Evolutionary conservation across 2,797 vertebrate genomes (phyloP), one percentile per base, ranked within the genome.

Genomic region (Amblyopsis hoosieri): DNA sequence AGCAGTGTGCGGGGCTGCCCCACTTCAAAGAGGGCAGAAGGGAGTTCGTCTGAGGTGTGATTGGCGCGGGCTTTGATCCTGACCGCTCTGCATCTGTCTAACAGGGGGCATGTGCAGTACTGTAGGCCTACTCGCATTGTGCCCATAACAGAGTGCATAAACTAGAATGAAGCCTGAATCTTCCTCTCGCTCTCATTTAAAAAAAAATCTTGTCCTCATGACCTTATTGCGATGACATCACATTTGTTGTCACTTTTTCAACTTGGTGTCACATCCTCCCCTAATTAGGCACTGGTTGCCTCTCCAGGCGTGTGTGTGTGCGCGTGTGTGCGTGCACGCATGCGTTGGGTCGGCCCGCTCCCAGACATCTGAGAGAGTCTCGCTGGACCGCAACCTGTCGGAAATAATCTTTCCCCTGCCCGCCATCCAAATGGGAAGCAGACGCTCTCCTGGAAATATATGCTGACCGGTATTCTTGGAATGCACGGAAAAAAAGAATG

Each of bases 391-490:
- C 47, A 74, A 74, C 61, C 72, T 71, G 75, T 78, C 62, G 47
- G 76, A 83, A 83, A 76, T 66, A 79, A 75, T 71, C 73, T 73
- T 54, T 66, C 67, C 2, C 4, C 63, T 17, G 12, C 62, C 66
- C 17, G 19, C 33, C 48, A 66, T 55, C 60, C 56, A 64, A 83
- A 66, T 69, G 70, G 79, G 73, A 82, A 78, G 62, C 71, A 71
- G 55, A 61, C 80, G 62, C 48, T 71, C 56, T 62, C 52, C 45
- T 31, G 63, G 60, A 79, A 75, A 72, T 68, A 7, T 55, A 67
- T 63, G 66, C 69, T 80, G 72, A 78, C 79, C 78, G 74, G 67
- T 81, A 72, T 76, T 82, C 78, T 76, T 71, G 50, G 46, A 70
- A 61, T 59, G 65, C 12, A 45, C n/a, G 45, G 29, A 54, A n/a